phyloP scores from a whole-genome alignment of 2,113 vertebrate genomes.

The Alexandromys fortis region DNA sequence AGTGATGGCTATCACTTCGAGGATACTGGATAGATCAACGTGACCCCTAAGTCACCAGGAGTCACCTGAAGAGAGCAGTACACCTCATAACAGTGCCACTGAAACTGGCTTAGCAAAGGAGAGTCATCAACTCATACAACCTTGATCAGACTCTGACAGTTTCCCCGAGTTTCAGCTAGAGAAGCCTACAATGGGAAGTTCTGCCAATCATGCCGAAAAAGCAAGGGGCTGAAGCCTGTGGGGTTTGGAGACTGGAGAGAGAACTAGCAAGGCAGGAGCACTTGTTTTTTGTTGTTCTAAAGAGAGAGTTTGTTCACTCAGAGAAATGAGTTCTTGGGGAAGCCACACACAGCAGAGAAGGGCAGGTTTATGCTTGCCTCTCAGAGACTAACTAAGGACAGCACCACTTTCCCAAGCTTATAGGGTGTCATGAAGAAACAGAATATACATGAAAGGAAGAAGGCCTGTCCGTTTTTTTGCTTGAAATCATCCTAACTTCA shows the following conservation, averaged over 20 bases:
- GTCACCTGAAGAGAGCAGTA: slow-evolving; percentile 19
- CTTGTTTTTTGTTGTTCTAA: slow-evolving; percentile 46
- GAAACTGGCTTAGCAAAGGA: background rate
- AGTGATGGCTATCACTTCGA: background rate
- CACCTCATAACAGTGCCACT: background rate
- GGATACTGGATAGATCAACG: background rate
- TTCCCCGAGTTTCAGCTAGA: slow-evolving; percentile 9
- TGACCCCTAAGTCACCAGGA: background rate
- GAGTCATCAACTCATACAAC: background rate
- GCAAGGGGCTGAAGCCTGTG: background rate
- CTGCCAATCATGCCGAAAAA: background rate
- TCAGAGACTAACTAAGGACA: background rate
- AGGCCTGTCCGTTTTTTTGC: background rate
- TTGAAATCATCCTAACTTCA: slow-evolving; percentile 58
- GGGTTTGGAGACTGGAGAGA: background rate
- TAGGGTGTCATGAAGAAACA: background rate
- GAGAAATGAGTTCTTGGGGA: background rate
- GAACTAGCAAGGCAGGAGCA: slow-evolving; percentile 14
- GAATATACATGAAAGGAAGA: background rate
- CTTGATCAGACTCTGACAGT: background rate
- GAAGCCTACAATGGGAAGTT: background rate
- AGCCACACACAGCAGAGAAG: too few relatives aligned
- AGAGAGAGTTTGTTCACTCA: slow-evolving; percentile 19
- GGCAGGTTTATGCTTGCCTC: background rate
- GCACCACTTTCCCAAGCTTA: background rate